phyloP scores from a whole-genome alignment of 2,113 vertebrate species.

The Dascyllus trimaculatus region DNA sequence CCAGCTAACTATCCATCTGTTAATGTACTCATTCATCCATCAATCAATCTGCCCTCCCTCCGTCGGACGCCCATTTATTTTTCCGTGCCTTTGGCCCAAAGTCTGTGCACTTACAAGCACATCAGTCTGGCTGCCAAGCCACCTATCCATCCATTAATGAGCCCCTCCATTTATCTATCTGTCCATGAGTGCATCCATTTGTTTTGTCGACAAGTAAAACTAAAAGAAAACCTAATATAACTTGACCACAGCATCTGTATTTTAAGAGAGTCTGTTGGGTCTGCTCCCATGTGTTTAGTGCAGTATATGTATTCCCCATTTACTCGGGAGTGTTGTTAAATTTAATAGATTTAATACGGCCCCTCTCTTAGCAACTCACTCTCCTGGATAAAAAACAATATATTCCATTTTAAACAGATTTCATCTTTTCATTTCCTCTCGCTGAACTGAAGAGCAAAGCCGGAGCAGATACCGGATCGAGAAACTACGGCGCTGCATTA shows the following conservation, averaged over 20 bases:
- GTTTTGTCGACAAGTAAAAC: constrained; percentile 52
- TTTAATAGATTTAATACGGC: constrained; percentile 14
- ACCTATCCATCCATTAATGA: constrained; percentile 56
- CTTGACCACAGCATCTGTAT: neutral
- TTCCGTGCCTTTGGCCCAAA: constrained; percentile 42
- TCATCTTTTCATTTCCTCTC: constrained; percentile 67
- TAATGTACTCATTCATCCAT: constrained; percentile 57
- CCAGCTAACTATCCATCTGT: constrained; percentile 61
- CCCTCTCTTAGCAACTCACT: neutral
- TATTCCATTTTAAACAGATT: constrained; percentile 54
- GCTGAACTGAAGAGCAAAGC: constrained; percentile 35
- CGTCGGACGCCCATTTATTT: constrained; percentile 52
- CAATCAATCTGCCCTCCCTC: constrained; percentile 37
- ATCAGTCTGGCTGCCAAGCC: constrained; percentile 50
- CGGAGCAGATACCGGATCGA: constrained; percentile 37
- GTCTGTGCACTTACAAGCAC: constrained; percentile 51
- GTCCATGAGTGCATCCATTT: constrained; percentile 36
- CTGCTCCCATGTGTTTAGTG: neutral
- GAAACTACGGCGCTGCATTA: neutral
- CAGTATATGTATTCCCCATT: neutral
- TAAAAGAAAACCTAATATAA: constrained; percentile 33
- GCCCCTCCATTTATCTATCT: constrained; percentile 45
- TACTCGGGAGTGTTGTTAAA: constrained; percentile 1
- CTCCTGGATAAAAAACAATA: neutral
- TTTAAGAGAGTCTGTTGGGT: too few relatives aligned